Conservation (phyloP, 2,113 vertebrate species). For the Circaetus gallicus region DNA sequence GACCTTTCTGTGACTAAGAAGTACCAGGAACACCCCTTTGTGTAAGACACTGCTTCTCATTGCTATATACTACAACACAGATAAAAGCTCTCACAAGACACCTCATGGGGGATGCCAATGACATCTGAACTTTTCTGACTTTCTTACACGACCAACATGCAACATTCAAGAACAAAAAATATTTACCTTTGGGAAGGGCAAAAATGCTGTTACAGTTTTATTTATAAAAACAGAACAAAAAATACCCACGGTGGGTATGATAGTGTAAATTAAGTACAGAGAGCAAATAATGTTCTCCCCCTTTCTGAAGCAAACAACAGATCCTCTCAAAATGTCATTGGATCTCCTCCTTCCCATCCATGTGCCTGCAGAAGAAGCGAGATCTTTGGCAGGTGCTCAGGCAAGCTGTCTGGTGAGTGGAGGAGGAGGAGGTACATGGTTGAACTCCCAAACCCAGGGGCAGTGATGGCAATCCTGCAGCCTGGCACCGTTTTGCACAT, state of each 20-base stretch:
- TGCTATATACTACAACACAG: not conserved
- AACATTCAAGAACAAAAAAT: slow-evolving; percentile 1
- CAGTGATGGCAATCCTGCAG: not conserved
- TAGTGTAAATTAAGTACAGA: not conserved
- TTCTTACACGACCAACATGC: not conserved
- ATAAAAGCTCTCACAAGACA: not conserved
- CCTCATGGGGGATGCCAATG: not conserved
- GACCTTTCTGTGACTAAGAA: not conserved
- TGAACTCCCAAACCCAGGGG: not conserved
- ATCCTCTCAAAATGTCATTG: not conserved
- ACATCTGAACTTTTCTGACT: not conserved
- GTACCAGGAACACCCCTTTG: not conserved
- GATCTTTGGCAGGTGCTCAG: not conserved
- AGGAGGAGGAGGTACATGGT: not conserved
- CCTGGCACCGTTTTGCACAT: not conserved
- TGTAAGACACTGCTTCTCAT: not conserved
- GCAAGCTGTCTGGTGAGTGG: not conserved
- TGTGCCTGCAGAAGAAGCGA: not conserved
- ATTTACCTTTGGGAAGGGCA: not conserved
- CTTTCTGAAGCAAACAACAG: not conserved
- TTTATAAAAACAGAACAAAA: not conserved
- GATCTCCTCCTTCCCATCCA: not conserved
- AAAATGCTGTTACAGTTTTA: not conserved
- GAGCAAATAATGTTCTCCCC: not conserved
- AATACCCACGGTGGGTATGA: fast-evolving